A percentile compares a stretch with the other conserved stretches of the same genome.
Evolutionary conservation across 2,888 invertebrate species (phyloP).

Genomic region (Drosophila subsilvestris): DNA sequence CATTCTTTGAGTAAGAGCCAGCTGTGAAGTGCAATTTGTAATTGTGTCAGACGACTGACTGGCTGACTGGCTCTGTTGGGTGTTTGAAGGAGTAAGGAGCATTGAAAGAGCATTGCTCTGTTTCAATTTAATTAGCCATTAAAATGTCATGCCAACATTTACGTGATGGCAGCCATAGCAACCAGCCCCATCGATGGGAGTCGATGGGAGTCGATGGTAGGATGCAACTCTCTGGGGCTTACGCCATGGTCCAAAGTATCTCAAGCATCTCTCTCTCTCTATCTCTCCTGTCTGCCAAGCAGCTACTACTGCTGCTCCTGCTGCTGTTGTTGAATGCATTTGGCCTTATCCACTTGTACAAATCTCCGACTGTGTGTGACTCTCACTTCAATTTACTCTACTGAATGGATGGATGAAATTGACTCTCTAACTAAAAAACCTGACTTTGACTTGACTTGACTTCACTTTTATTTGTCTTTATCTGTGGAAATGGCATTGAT

Average conservation of each 20-base stretch:
- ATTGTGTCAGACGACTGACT: conserved; percentile 65
- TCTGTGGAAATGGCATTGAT: conserved; percentile 14
- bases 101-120: conserved; percentile 47
- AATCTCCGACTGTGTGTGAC: conserved; percentile 15
- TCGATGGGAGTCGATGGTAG: not conserved
- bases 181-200: conserved; percentile 10
- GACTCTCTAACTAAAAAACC: conserved; percentile 30
- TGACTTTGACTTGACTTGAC: conserved; percentile 32
- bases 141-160: conserved; percentile 45
- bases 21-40: conserved; percentile 77
- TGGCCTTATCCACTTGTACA: conserved; percentile 18
- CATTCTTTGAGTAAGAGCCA: conserved; percentile 42
- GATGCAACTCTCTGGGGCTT: not conserved
- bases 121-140: conserved; percentile 78
- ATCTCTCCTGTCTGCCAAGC: not conserved
- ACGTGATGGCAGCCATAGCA: conserved; percentile 1
- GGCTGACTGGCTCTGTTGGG: not conserved
- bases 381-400: conserved; percentile 16
- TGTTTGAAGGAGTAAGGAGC: not conserved
- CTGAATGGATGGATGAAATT: not conserved
- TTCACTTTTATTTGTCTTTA: conserved; percentile 66
- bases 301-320: not conserved
- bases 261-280: not conserved
- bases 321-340: not conserved
- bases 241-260: not conserved